Conservation (phyloP, 92 coral and sea anemone genomes). For the Heliopora coerulea region DNA sequence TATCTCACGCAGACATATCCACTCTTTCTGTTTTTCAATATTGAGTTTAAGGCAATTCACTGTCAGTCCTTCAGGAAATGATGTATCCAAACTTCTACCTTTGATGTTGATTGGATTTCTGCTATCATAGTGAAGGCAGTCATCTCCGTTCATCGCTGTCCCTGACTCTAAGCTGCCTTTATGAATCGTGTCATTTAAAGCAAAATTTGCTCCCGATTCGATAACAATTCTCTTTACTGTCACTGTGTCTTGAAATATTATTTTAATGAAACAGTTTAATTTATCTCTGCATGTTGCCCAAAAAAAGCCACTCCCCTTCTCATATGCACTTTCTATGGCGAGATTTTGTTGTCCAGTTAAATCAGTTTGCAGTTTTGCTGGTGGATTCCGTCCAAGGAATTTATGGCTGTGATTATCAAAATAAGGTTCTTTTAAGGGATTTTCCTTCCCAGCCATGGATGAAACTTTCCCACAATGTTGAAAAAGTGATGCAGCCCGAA, state of each 20-base stretch:
- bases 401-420: constrained; percentile 62
- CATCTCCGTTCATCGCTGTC: background rate
- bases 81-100: constrained; percentile 31
- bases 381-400: constrained; percentile 65
- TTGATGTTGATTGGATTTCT: constrained; percentile 28
- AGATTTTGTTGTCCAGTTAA: constrained; percentile 1
- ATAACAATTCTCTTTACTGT: constrained; percentile 48
- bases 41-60: constrained; percentile 46
- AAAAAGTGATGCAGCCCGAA: constrained; percentile 48
- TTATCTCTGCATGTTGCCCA: constrained; percentile 48
- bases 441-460: constrained; percentile 41
- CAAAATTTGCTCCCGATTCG: constrained; percentile 59
- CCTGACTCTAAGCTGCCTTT: constrained; percentile 38
- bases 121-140: constrained; percentile 32
- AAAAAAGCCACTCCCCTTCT: constrained; percentile 61
- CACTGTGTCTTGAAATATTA: constrained; percentile 27
- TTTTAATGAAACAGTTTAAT: constrained; percentile 22
- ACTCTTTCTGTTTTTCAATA: constrained; percentile 45
- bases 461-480: constrained; percentile 63
- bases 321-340: constrained; percentile 55
- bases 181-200: constrained; percentile 45
- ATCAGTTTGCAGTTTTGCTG: constrained; percentile 50
- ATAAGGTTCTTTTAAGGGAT: constrained; percentile 42
- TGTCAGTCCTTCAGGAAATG: background rate
- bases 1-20: constrained; percentile 68